Conservation (phyloP, 2,113 vertebrate species). For the Poicephalus meyeri region DNA sequence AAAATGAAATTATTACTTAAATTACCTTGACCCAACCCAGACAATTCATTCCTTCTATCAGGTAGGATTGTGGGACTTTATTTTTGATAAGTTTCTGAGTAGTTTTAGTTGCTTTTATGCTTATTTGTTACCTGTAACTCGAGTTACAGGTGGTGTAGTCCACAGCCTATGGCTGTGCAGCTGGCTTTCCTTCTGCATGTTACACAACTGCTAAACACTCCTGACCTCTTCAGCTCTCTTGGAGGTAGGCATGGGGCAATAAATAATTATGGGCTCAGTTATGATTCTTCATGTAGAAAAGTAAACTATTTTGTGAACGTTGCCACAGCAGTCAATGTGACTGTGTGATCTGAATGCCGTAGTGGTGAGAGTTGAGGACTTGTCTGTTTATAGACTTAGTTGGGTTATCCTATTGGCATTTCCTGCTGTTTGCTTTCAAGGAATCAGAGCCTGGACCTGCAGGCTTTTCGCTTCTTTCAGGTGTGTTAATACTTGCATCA, state of each 20-base stretch:
- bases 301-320: not conserved
- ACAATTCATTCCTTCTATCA: not conserved
- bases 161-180: not conserved
- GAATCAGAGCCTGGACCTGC: rapidly evolving
- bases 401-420: not conserved
- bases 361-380: not conserved
- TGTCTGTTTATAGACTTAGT: not conserved
- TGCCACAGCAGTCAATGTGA: not conserved
- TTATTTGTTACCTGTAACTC: not conserved
- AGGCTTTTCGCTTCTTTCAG: not conserved
- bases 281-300: not conserved
- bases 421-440: not conserved
- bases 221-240: not conserved
- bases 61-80: not conserved
- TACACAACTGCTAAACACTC: not conserved
- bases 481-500: not conserved
- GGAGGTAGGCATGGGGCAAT: not conserved
- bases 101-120: not conserved
- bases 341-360: not conserved
- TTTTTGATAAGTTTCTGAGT: not conserved
- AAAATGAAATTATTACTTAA: not conserved
- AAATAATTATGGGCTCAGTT: not conserved
- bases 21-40: not conserved
- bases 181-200: not conserved
- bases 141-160: not conserved